Base-by-base conservation (phyloP, 1,140 invertebrate genomes). In the Drosophila azteca region DNA sequence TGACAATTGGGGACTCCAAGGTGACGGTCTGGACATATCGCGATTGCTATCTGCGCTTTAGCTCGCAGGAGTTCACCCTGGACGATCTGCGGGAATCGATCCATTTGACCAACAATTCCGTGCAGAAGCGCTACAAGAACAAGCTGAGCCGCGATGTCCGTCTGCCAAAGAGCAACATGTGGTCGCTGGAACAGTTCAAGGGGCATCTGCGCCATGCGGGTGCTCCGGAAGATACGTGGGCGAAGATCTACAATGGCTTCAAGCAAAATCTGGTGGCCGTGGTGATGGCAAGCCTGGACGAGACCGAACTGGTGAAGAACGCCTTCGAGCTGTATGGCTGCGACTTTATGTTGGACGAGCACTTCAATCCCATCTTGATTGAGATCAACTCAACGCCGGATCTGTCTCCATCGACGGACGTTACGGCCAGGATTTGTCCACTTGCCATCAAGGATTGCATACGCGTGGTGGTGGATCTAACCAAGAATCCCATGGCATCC, bases 331-430 rank as follows among this genome's bases (percentile, higher is more conserved):
- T 98, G 15, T 98, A 97, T 89, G 97, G 97, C 6, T 97, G 97
- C 44, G 98, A 98, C 92, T 98, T 98, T 90, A 96, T 98, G 93
- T 84, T 96, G 13, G 95, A 96, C 71, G 95, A 97, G 81, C 96
- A 97, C 80, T 96, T 96, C 57, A 94, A 95, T 64, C 97, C 97
- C 0, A 98, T 97, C 95, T 92, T 99, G 46, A 97, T 99, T 74
- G 97, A 99, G 93, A 98, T 98, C 66, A 98, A 98, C 92, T 96
- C 96, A 0, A 96, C 96, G 90, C 97, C 97, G 0, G 96, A 96
- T 78, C 95, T 98, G 92, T 94, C 96, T 66, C 93, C 94, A 0
- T 97, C 95, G 29, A 98, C 97, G 0, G 94, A 94, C 62, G 94
- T 98, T 7, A 98, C 97, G 0, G 94, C 95, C 11, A 93, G 95